Evolutionary conservation across 2,888 invertebrate genomes (phyloP).

Genomic region (Orchestes rusci): DNA sequence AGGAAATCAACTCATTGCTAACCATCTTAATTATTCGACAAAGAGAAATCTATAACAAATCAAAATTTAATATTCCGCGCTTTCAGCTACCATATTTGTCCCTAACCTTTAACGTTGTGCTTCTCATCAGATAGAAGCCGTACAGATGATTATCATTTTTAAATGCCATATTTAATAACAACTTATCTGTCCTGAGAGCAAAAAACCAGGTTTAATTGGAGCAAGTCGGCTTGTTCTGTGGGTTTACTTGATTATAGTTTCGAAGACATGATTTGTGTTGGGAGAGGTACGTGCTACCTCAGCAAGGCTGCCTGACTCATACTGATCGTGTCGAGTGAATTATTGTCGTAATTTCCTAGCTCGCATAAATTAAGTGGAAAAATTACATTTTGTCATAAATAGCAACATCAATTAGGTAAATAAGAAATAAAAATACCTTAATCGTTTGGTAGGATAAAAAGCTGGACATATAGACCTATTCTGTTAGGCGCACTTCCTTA

Average conservation of each 20-base stretch:
- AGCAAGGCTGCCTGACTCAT: no score
- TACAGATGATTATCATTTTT: conserved; percentile 29
- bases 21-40: no score
- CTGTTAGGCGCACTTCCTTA: conserved; percentile 24
- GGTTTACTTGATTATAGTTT: conserved; percentile 11
- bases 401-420: conserved; percentile 24
- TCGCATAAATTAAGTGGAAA: no score
- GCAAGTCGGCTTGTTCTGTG: conserved; percentile 10
- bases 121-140: conserved; percentile 15
- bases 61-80: no score
- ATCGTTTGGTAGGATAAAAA: conserved; percentile 12
- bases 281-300: no score
- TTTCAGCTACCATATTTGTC: conserved; percentile 23
- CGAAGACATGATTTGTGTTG: no score
- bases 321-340: no score
- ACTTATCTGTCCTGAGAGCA: conserved; percentile 9
- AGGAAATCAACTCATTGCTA: no score
- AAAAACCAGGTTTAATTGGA: conserved; percentile 17
- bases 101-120: conserved; percentile 18
- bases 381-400: no score
- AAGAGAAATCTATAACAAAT: no score
- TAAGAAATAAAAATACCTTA: conserved; percentile 24
- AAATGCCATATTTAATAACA: conserved; percentile 32
- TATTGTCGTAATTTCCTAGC: no score
- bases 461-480: conserved; percentile 11